Conservation (phyloP, 2,113 vertebrate species). For the Donacobius atricapilla region DNA sequence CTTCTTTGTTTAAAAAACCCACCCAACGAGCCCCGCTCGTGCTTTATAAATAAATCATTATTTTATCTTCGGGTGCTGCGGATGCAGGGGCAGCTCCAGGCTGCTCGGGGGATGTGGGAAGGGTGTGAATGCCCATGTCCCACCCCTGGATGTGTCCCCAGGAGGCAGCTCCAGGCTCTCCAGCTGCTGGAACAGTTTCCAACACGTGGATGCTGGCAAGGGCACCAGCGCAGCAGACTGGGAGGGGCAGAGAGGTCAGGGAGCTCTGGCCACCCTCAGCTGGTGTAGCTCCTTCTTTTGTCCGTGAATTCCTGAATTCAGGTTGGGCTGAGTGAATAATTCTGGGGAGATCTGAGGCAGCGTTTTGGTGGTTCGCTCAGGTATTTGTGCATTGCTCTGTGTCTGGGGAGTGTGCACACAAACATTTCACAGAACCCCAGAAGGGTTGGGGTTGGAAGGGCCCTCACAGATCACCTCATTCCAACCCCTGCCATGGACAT, state of each 20-base stretch:
- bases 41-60: background rate
- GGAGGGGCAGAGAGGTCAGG: background rate
- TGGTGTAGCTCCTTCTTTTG: background rate
- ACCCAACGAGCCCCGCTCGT: background rate
- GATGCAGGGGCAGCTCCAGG: background rate
- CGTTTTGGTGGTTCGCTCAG: fast-evolving
- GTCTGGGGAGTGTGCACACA: fast-evolving
- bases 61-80: background rate
- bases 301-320: background rate
- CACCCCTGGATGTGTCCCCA: background rate
- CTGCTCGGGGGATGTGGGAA: background rate
- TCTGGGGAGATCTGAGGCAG: background rate
- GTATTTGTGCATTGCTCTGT: background rate
- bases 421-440: background rate
- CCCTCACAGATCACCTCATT: background rate
- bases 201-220: background rate
- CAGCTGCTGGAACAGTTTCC: background rate
- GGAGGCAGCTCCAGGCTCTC: background rate
- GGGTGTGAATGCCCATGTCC: background rate
- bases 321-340: fast-evolving
- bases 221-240: background rate
- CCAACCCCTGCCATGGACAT: background rate
- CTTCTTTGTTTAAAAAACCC: background rate
- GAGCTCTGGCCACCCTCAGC: background rate
- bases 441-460: background rate